phyloP scores from a whole-genome alignment of 1,140 invertebrate genomes.

The Asobara japonica region DNA sequence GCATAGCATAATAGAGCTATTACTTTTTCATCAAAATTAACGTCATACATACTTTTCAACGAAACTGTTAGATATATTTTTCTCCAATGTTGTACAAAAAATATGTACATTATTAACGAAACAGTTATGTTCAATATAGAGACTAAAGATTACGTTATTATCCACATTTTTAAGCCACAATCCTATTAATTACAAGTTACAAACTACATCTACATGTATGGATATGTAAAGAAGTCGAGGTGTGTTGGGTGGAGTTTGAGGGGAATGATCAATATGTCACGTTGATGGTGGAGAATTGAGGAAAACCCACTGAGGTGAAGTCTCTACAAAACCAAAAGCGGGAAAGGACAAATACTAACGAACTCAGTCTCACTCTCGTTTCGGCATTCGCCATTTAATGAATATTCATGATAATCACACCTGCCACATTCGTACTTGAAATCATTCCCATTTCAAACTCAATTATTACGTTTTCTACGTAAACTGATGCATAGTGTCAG shows the following conservation, averaged over 20 bases:
- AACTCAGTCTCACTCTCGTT: conserved; percentile 10
- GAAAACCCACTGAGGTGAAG: not conserved
- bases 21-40: not conserved
- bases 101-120: not conserved
- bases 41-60: not conserved
- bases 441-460: not conserved
- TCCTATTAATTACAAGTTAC: conserved; percentile 41
- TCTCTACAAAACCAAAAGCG: not conserved
- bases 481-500: not conserved
- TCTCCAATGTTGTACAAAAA: not conserved
- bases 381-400: conserved; percentile 15
- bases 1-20: not conserved
- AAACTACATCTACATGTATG: conserved; percentile 47
- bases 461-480: not conserved
- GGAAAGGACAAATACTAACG: not conserved
- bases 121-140: not conserved
- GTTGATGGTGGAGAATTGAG: not conserved
- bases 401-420: conserved; percentile 26
- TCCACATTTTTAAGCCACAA: conserved; percentile 8
- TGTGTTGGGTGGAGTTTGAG: not conserved
- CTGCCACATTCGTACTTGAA: not conserved
- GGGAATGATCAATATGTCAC: conserved; percentile 27
- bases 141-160: not conserved
- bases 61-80: not conserved
- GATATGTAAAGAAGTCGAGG: conserved; percentile 42